These are phyloP conservation scores for Catagonus wagneri DNA, from an alignment of 2,113 vertebrate genomes.

Conservation along the genomic window DNA sequence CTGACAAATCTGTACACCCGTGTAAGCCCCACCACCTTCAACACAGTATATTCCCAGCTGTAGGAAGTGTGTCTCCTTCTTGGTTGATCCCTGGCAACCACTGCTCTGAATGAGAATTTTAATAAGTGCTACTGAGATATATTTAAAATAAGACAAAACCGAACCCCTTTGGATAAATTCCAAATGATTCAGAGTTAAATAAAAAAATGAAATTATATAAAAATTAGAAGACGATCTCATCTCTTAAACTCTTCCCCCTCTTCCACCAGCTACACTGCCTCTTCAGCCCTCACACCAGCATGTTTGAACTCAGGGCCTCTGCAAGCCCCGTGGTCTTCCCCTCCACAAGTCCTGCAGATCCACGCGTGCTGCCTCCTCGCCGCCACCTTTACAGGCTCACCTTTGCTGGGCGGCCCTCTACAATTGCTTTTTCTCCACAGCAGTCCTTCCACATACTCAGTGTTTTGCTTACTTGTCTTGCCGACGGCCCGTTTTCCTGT, in stretches of 20 bases:
- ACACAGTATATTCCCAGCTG: not conserved
- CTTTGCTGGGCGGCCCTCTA: not conserved
- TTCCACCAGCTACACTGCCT: not conserved
- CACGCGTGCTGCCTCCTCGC: not conserved
- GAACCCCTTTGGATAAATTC: not conserved
- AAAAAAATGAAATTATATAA: not conserved
- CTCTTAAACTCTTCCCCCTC: not conserved
- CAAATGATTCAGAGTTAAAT: slow-evolving; percentile 32
- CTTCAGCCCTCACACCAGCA: not conserved
- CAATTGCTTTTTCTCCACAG: not conserved
- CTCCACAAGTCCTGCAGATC: not conserved
- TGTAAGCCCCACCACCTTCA: not conserved
- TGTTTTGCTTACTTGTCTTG: not conserved
- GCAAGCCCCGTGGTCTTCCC: fast-evolving
- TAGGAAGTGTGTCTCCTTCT: not conserved
- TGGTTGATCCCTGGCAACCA: no score
- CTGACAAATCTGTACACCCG: not conserved
- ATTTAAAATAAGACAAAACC: not conserved
- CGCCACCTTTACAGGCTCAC: not conserved
- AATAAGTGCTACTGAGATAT: not conserved
- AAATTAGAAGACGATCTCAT: not conserved
- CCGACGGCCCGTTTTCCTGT: not conserved
- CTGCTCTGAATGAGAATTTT: not conserved
- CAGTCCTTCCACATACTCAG: not conserved
- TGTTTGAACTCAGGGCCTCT: not conserved